Base-by-base conservation (phyloP, 2,888 invertebrate genomes). In the Drosophila peninsularis region DNA sequence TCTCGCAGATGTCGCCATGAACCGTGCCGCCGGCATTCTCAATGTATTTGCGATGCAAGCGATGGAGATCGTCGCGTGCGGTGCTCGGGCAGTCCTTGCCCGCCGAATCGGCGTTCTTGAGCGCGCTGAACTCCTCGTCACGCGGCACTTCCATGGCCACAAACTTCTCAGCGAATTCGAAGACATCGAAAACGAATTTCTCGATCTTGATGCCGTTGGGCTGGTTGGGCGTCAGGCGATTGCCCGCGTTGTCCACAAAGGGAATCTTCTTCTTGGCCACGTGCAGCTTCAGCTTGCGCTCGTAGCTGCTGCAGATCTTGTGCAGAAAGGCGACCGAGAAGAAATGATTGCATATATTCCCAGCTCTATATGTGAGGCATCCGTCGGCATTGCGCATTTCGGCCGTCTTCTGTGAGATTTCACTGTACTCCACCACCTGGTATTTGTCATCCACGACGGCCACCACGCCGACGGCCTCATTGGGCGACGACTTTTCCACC, bases 151-250 rank as follows among this genome's bases (percentile, higher is more conserved):
- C 98, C 95, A 98, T 97, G 7, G 97, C 97, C 13, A 96, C 97
- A 90, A 99, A 97, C 83, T 96, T 96, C 75, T 97, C 95, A 0
- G 98, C 95, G 92, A 97, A 98, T 89, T 96, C 96, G 90, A 99
- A 99, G 0, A 99, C 98, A 92, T 99, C 99, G 91, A 99, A 99
- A 11, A 99, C 97, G 91, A 99, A 99, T 92, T 99, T 99, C 91
- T 99, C 99, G 93, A 99, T 96, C 93, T 99, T 99, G 76, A 99
- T 97, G 11, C 99, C 99, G 88, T 99, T 99, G 0, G 98, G 96
- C 70, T 95, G 94, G 0, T 94, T 94, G 0, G 99, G 99, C 73
- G 95, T 95, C 41, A 95, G 93, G 50, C 94, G 93, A 19, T 94
- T 93, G 4, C 97, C 97, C 10, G 94, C 93, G 1, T 94, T 93